Evolutionary conservation across 2,888 invertebrate genomes (phyloP).

Genomic region (Caenorhabditis sp.): DNA sequence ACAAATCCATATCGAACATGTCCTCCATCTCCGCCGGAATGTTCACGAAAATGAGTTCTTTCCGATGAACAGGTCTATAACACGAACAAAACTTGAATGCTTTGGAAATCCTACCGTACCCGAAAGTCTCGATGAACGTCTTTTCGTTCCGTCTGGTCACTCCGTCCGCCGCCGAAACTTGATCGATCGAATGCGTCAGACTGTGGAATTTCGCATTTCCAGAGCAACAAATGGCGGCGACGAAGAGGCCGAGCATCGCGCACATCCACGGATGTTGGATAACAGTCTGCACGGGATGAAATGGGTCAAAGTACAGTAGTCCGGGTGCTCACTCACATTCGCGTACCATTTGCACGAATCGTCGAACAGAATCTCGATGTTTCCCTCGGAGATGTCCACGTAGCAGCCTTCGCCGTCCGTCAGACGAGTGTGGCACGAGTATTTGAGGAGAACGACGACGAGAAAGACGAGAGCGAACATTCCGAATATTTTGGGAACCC

Average conservation of each 20-base stretch:
- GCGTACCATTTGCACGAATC: constrained; percentile 28
- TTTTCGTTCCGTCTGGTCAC: constrained; percentile 14
- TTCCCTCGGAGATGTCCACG: constrained; percentile 20
- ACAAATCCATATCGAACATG: constrained; percentile 3
- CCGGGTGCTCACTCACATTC: constrained; percentile 3
- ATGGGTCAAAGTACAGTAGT: not conserved
- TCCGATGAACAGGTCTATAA: constrained; percentile 32
- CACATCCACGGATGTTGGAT: constrained; percentile 26
- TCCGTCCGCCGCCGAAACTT: constrained; percentile 24
- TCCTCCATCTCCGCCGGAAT: not conserved
- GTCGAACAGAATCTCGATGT: constrained; percentile 25
- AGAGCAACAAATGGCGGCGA: constrained; percentile 7
- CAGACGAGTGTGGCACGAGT: constrained; percentile 23
- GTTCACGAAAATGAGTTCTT: constrained; percentile 31
- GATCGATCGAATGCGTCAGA: constrained; percentile 40
- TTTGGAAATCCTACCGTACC: too few species aligned
- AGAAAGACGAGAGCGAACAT: constrained; percentile 13
- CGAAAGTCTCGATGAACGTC: constrained; percentile 30
- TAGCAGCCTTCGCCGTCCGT: constrained; percentile 1
- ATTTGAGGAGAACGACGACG: constrained; percentile 32
- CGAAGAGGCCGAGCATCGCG: constrained; percentile 12
- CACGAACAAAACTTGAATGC: too few species aligned
- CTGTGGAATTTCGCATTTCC: constrained; percentile 36
- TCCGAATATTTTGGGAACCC: constrained; percentile 9
- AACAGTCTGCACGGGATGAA: constrained; percentile 1